Evolutionary conservation across 2,797 vertebrate species (phyloP), one percentile per base, ranked within the genome.

Genomic region (Characodon lateralis): DNA sequence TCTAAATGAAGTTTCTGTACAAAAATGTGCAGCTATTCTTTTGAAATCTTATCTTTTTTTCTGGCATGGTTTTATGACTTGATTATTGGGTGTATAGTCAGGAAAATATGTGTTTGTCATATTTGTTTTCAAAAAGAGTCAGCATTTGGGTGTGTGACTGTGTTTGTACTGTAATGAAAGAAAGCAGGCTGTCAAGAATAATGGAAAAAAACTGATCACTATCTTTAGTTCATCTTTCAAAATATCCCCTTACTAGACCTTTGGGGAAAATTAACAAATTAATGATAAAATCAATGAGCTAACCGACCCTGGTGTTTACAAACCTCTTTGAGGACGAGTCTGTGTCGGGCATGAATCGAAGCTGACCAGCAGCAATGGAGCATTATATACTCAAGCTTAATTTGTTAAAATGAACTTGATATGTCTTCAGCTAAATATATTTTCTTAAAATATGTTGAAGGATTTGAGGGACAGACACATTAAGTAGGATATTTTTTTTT

Each of bases 251-350:
- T 78, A 79, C 55, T 82, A 53, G 61, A 80, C 88, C 80, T 76
- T 83, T 83, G 73, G 77, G 85, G 82, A 78, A 88, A 88, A 93
- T 89, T 84, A 91, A 92, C 86, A 85, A 88, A 90, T 93, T 87
- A 91, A 89, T 89, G 87, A 89, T 88, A 91, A 78, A 92, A 93
- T 94, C 91, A 91, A 95, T 94, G 92, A 87, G 78, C 76, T 79
- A 85, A 83, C 80, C 86, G 86, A 82, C 88, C 82, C 66, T 61
- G 65, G 83, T 94, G 91, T 92, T 94, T 91, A 93, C 91, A 83
- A 89, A 91, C 92, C 83, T 87, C 83, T 84, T 77, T 85, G 79
- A 82, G 88, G 80, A 88, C 51, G 66, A 86, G 82, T 85, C 76
- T 83, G 83, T 93, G 89, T 92, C 85, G 76, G 89, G 90, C 71